These are phyloP conservation scores for Lucilia cuprina DNA, from an alignment of 1,140 invertebrate genomes.

Conservation along the genomic window DNA sequence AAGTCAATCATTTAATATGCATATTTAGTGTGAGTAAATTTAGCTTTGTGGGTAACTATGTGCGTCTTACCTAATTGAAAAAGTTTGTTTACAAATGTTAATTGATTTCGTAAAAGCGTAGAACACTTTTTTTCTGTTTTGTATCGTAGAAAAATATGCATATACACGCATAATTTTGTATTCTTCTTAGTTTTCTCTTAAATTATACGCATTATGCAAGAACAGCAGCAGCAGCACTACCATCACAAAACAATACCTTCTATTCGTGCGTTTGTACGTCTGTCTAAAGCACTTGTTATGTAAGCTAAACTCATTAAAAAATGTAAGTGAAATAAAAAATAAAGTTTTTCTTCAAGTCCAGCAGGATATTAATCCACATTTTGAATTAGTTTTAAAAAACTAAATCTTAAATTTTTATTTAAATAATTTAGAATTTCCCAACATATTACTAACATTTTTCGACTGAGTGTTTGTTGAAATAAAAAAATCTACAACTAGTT, in stretches of 20 bases:
- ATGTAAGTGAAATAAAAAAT: not conserved
- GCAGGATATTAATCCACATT: too few species aligned
- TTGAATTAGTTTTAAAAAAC: too few species aligned
- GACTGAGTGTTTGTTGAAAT: not conserved
- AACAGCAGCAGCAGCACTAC: not conserved
- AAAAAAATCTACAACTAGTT: not conserved
- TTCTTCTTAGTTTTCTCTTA: not conserved
- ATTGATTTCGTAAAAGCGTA: slow-evolving; percentile 14
- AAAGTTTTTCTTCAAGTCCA: not conserved
- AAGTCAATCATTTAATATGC: slow-evolving; percentile 1
- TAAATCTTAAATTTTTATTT: too few species aligned
- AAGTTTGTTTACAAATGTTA: slow-evolving; percentile 11
- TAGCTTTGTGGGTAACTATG: not conserved
- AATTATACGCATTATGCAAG: slow-evolving; percentile 18
- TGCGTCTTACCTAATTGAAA: not conserved
- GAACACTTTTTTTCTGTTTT: not conserved
- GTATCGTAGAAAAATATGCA: not conserved
- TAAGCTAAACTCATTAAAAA: not conserved
- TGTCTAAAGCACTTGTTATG: not conserved
- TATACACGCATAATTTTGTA: slow-evolving; percentile 16
- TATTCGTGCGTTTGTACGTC: not conserved
- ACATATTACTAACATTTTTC: too few species aligned
- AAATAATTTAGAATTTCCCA: too few species aligned
- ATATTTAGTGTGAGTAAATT: not conserved
- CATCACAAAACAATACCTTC: too few species aligned